Evolutionary conservation across 2,888 invertebrate genomes (phyloP).

Genomic region (Parascotia fuliginaria): DNA sequence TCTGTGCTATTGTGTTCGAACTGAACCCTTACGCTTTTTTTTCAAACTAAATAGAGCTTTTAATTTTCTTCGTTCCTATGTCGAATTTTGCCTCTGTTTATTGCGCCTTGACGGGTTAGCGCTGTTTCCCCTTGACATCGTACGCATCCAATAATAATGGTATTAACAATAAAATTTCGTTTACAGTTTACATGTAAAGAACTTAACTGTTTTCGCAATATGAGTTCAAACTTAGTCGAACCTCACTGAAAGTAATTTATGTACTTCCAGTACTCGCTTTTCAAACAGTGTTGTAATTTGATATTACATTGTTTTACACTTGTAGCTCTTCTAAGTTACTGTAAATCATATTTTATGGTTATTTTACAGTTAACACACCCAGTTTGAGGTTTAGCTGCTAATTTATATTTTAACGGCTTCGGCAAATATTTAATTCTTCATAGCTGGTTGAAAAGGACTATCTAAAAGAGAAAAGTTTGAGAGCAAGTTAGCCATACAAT

Average conservation of each 20-base stretch:
- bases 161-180: no score
- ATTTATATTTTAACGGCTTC: constrained; percentile 25
- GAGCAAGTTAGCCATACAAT: no score
- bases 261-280: no score
- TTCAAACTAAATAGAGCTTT: no score
- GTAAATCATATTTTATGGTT: constrained; percentile 29
- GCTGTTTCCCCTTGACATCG: no score
- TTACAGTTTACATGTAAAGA: not conserved
- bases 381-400: constrained; percentile 7
- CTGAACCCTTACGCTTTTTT: no score
- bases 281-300: constrained; percentile 13
- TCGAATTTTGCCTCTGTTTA: no score
- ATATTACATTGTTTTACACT: constrained; percentile 33
- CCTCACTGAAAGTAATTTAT: constrained; percentile 11
- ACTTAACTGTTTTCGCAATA: constrained; percentile 7
- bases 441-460: not conserved
- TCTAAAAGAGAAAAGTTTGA: not conserved
- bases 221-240: constrained; percentile 5
- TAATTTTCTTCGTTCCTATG: no score
- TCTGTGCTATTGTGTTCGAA: no score
- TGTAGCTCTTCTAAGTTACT: constrained; percentile 11
- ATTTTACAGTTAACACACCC: constrained; percentile 19
- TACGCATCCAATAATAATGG: no score
- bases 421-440: not conserved
- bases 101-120: no score